Evolutionary conservation across 2,797 vertebrate genomes (phyloP), one percentile per base, ranked within the genome.

Genomic region (Sebastes iracundus): DNA sequence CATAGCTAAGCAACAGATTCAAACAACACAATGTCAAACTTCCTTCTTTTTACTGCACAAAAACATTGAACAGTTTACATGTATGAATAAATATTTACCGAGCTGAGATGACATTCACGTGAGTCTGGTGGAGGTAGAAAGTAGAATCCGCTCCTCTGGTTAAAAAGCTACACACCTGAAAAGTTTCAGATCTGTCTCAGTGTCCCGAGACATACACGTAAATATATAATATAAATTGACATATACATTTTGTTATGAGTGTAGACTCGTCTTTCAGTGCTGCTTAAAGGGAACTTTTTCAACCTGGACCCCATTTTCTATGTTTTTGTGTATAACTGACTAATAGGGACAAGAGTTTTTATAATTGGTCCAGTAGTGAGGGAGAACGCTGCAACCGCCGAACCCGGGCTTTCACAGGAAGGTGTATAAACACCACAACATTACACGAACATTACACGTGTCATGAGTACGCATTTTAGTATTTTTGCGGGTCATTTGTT

Each of bases 81-180:
- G 49, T n/a, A 71, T 7, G 20, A 79, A 86, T 75, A 80, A 75
- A 88, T 82, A 82, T 90, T 64, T 83, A 83, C 83, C 88, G 68
- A 76, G 20, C 58, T 74, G 84, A 85, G 69, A 87, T 87, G 69
- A 91, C 79, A 82, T 87, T 88, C 66, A 80, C 63, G 23, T 62
- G 75, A 84, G 66, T 81, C 70, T 64, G 59, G 42, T 16, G 28
- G 91, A 93, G 93, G 91, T 92, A 92, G 89, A 88, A 81, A 80
- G 30, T 14, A 28, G 6, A 78, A 79, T 35, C 13, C 0, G 7
- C 28, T 73, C 63, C 46, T 82, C 33, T 61, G 63, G 4, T 27
- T 9, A 9, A 63, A 70, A 70, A 53, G 28, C 25, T 38, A 27
- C 28, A 68, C 16, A 9, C 42, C 5, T 59, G 7, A 77, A 58